Conservation (phyloP, 1,140 invertebrate genomes). For the Ceratoteleas bidentatus region DNA sequence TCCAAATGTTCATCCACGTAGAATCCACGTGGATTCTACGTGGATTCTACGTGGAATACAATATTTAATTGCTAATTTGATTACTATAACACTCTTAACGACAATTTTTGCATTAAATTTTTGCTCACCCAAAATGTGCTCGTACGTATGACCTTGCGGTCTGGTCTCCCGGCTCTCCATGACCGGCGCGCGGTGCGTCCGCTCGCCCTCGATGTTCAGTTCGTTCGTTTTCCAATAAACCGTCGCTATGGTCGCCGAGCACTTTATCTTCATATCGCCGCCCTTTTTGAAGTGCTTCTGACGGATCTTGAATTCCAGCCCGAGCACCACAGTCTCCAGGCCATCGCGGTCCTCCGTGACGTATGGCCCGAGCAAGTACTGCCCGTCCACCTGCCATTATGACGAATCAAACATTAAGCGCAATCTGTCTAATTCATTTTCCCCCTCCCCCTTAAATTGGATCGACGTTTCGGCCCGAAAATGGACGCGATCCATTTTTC, state of each 20-base stretch:
- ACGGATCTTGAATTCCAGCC: slow-evolving; percentile 85
- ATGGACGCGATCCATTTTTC: neutral
- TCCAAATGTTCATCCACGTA: too few relatives aligned
- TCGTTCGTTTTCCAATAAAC: slow-evolving; percentile 89
- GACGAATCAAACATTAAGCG: slow-evolving; percentile 56
- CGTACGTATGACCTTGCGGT: slow-evolving; percentile 79
- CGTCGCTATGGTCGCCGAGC: slow-evolving; percentile 86
- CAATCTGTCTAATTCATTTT: too few relatives aligned
- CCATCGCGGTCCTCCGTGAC: slow-evolving; percentile 83
- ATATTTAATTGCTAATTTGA: too few relatives aligned
- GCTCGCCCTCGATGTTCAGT: slow-evolving; percentile 86
- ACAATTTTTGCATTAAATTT: too few relatives aligned
- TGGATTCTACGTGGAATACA: too few relatives aligned
- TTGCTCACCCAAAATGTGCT: slow-evolving; percentile 79
- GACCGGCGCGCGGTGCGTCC: slow-evolving; percentile 84
- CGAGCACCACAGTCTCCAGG: slow-evolving; percentile 84
- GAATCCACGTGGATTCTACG: too few relatives aligned
- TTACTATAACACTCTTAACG: too few relatives aligned
- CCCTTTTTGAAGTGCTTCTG: slow-evolving; percentile 85
- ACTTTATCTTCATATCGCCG: slow-evolving; percentile 89
- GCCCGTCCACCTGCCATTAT: slow-evolving; percentile 80
- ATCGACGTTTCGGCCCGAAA: too few relatives aligned
- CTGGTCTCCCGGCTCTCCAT: slow-evolving; percentile 84
- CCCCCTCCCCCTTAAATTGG: too few relatives aligned
- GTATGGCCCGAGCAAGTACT: slow-evolving; percentile 81